phyloP scores from a whole-genome alignment of 2,888 invertebrate genomes.

The Conus canariensis region DNA sequence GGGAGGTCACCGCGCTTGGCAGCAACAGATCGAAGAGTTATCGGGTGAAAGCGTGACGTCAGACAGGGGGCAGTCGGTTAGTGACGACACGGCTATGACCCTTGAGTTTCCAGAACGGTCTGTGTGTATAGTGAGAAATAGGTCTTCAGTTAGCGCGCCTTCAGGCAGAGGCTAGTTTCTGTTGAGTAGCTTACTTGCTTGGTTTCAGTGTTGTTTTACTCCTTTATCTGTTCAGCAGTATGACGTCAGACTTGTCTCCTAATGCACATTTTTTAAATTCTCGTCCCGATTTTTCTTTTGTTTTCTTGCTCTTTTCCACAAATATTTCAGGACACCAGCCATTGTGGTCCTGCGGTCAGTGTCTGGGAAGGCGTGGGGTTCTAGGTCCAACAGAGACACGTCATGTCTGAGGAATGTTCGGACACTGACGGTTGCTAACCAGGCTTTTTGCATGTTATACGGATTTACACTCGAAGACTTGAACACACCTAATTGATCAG shows the following conservation, averaged over 20 bases:
- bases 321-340: no score
- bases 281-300: neutral
- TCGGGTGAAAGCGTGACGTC: neutral
- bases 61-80: neutral
- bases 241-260: neutral
- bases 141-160: neutral
- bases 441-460: no score
- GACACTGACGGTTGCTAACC: no score
- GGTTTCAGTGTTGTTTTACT: neutral
- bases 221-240: neutral
- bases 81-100: neutral
- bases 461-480: no score
- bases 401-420: no score
- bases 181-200: neutral
- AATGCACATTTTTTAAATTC: neutral
- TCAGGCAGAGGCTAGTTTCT: no score
- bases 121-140: conserved; percentile 15
- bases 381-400: no score
- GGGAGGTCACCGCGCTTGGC: neutral
- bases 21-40: neutral
- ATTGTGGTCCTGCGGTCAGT: no score
- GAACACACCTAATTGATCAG: no score
- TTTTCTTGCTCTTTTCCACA: no score
- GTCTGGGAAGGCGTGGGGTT: no score
- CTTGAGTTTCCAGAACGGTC: conserved; percentile 27